Conservation (phyloP, 2,113 vertebrate genomes). For the Furnarius figulus region DNA sequence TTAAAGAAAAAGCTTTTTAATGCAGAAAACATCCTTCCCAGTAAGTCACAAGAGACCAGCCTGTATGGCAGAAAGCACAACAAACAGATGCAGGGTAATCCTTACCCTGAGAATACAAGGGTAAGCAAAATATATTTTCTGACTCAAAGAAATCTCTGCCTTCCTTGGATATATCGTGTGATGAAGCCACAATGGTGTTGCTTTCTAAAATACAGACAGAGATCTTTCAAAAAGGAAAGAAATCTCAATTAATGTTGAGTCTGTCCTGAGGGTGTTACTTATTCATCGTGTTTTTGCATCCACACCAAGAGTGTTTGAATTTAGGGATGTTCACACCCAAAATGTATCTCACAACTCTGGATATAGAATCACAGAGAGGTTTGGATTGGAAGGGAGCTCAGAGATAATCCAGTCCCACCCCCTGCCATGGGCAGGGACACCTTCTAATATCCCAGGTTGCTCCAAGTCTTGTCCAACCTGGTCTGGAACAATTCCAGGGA, state of each 20-base stretch:
- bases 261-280: not conserved
- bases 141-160: not conserved
- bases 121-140: not conserved
- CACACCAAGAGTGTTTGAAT: not conserved
- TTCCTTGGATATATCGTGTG: not conserved
- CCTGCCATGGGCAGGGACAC: not conserved
- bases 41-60: not conserved
- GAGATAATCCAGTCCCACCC: fast-evolving
- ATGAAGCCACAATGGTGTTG: not conserved
- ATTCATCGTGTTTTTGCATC: fast-evolving
- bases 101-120: not conserved
- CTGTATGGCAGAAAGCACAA: not conserved
- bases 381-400: not conserved
- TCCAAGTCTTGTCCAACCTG: not conserved
- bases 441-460: fast-evolving
- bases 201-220: not conserved
- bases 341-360: not conserved
- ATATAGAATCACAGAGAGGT: not conserved
- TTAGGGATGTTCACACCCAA: not conserved
- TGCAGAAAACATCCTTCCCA: not conserved
- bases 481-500: not conserved
- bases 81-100: not conserved
- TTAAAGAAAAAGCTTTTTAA: conserved; percentile 33
- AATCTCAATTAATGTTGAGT: not conserved
- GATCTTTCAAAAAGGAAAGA: not conserved